Evolutionary conservation across 1,140 invertebrate species (phyloP).

Genomic region (Ridgeia piscesae): DNA sequence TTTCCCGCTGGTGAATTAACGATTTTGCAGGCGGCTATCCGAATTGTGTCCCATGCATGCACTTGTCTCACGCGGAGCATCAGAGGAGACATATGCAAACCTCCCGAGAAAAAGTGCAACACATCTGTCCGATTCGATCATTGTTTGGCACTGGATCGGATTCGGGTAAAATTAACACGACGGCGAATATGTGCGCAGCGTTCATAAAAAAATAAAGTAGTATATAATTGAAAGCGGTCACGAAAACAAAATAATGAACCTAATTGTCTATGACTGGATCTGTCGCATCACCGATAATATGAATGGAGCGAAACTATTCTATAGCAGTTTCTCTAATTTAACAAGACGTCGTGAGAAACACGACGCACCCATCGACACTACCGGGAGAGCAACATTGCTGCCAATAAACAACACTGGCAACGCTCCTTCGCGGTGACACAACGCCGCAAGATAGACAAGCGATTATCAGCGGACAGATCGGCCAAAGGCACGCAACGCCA

Average conservation of each 20-base stretch:
- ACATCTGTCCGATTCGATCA: not conserved
- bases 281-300: no score
- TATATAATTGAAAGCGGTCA: no score
- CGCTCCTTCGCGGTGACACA: not conserved
- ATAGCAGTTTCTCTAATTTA: not conserved
- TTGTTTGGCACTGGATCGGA: not conserved
- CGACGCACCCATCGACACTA: not conserved
- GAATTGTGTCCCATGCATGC: not conserved
- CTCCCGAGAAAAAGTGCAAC: not conserved
- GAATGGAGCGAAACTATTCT: no score
- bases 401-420: no score
- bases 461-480: not conserved
- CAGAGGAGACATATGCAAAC: not conserved
- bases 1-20: not conserved
- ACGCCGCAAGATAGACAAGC: not conserved
- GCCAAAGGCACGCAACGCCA: not conserved
- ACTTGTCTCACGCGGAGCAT: not conserved
- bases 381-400: no score
- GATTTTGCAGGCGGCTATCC: not conserved
- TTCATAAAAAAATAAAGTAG: no score
- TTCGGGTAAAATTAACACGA: no score
- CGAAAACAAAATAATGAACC: no score
- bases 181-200: no score
- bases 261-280: no score
- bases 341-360: not conserved